Evolutionary conservation across 2,888 invertebrate species (phyloP).

Genomic region (Aplocera efformata): DNA sequence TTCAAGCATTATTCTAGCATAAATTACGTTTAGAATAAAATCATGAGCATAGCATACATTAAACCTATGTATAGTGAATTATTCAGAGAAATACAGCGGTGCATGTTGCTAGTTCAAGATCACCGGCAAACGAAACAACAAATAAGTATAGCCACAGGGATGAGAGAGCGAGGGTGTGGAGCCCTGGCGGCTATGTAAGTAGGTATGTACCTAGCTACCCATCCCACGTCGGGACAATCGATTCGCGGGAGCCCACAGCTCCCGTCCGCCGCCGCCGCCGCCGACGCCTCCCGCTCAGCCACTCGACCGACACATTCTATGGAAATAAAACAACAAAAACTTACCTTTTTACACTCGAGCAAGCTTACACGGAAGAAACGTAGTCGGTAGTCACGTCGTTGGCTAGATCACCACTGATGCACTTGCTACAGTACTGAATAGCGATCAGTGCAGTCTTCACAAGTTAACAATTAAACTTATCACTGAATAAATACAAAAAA

Average conservation of each 20-base stretch:
- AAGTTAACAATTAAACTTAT: conserved; percentile 57
- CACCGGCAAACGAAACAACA: conserved; percentile 49
- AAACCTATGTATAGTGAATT: not conserved
- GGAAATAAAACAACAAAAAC: conserved; percentile 58
- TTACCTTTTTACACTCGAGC: conserved; percentile 72
- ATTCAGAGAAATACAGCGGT: not conserved
- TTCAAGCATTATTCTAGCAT: too few species aligned
- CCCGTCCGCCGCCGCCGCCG: conserved; percentile 47
- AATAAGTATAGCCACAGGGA: conserved; percentile 29
- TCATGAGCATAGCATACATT: too few species aligned
- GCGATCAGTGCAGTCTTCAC: conserved; percentile 52
- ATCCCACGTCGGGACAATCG: conserved; percentile 62
- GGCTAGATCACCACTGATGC: conserved; percentile 67
- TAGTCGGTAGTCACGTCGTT: conserved; percentile 68
- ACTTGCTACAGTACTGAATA: conserved; percentile 48
- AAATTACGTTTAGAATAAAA: too few species aligned
- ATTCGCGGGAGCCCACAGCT: conserved; percentile 57
- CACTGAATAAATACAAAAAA: conserved; percentile 46
- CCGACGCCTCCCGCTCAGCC: conserved; percentile 43
- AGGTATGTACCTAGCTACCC: conserved; percentile 34
- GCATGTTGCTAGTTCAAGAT: conserved; percentile 48
- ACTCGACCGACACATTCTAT: conserved; percentile 44
- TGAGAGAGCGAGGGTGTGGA: conserved; percentile 57
- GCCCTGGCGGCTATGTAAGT: conserved; percentile 34
- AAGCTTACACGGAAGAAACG: conserved; percentile 64